Percentiles rank a stretch among this genome's conserved stretches.
Conservation (phyloP, 2,797 vertebrate species). For the Odontamblyopus lacepedii region DNA sequence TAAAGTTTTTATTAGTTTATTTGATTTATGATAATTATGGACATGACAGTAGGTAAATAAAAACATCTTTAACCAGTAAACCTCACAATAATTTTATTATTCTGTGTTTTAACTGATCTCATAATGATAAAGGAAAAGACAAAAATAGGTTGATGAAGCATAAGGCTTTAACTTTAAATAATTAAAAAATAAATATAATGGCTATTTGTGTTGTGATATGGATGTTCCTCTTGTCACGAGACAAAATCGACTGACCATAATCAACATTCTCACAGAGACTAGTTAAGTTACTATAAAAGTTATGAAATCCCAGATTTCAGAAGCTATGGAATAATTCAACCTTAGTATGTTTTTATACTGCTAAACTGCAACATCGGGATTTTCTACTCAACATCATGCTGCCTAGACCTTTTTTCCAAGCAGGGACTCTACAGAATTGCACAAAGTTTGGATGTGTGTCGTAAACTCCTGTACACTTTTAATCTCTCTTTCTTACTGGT, state of each 20-base stretch:
- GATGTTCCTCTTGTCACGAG: constrained; percentile 20
- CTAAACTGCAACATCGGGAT: constrained; percentile 38
- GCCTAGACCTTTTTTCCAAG: constrained; percentile 16
- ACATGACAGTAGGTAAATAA: background rate
- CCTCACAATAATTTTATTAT: background rate
- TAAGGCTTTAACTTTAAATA: constrained; percentile 1
- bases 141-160: background rate
- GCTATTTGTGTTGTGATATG: constrained; percentile 17
- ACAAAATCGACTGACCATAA: constrained; percentile 21
- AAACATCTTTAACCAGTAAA: background rate
- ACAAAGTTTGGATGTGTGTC: constrained; percentile 95
- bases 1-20: background rate
- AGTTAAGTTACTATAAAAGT: constrained; percentile 47
- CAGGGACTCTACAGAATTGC: constrained; percentile 83
- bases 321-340: constrained; percentile 25
- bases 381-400: constrained; percentile 51
- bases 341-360: constrained; percentile 33
- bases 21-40: background rate
- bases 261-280: constrained; percentile 67
- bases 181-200: constrained; percentile 17
- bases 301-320: constrained; percentile 54
- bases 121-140: background rate
- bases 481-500: constrained; percentile 77
- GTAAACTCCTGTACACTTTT: constrained; percentile 80
- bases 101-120: background rate